Evolutionary conservation across 2,888 invertebrate genomes (phyloP), one percentile per base, ranked within the genome.

Genomic region (Mechanitis mazaeus): DNA sequence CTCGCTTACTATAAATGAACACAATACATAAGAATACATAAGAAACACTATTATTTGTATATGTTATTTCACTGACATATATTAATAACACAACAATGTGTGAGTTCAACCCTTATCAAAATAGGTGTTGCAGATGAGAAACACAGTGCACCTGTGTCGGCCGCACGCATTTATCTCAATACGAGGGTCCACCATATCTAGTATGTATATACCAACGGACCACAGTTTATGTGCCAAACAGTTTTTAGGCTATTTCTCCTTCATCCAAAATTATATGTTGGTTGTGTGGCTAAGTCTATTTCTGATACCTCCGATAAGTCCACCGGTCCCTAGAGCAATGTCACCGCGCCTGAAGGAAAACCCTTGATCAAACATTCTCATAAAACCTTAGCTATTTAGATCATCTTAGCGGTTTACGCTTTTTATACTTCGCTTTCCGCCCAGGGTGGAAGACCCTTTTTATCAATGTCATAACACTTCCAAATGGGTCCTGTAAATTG

Each of bases 341-440:
- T 69, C 66, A 63, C 61, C 61, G 50, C 61, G 62, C 63, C 75
- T 50, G 50, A 50, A 50, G 75, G 73, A 79, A 75, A 75, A 76
- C 71, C 68, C 75, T 70, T 72, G 77, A 79, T 77, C 76, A 75
- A 75, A 75, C 71, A 75, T 76, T 74, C 72, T 72, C 79, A 80
- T 85, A 85, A 85, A 85, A 82, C 75, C 69, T 72, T 78, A 75
- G 74, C 85, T 76, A 84, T 86, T 85, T 83, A 85, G 85, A 85
- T 85, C 85, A 85, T 85, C 84, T 84, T 72, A 72, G 77, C 73
- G 75, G 76, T 78, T 71, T 59, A 64, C 70, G 64, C 54, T 58
- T 62, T 65, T 63, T 64, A 64, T 64, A 61, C 50, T 59, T 12
- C 42, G 33, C 35, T 46, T 38, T 38, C 42, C 33, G 56, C 12